These are phyloP conservation scores for Glyptemys insculpta DNA, from an alignment of 2,797 vertebrate species.

Conservation along the genomic window DNA sequence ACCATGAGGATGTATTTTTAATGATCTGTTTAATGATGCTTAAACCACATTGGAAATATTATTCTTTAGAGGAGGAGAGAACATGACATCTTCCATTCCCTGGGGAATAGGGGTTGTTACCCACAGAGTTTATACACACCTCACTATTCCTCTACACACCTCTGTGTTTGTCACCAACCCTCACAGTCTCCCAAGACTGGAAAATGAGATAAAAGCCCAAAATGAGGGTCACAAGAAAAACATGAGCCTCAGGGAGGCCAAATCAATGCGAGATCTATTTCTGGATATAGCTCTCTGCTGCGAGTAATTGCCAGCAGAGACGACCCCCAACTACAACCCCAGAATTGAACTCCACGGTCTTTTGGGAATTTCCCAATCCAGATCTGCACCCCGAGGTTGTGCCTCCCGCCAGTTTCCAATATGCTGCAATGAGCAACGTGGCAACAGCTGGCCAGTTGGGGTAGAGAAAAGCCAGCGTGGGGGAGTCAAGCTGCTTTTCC, in stretches of 20 bases:
- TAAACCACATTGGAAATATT: neutral
- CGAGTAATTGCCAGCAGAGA: neutral
- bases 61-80: neutral
- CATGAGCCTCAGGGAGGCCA: neutral
- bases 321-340: neutral
- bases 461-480: neutral
- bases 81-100: neutral
- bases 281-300: neutral
- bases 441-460: neutral
- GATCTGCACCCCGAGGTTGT: neutral
- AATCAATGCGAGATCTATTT: neutral
- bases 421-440: neutral
- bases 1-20: neutral
- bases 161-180: fast-evolving
- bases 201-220: neutral
- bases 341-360: neutral
- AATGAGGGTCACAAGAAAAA: neutral
- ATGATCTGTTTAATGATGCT: constrained; percentile 32
- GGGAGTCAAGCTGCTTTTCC: neutral
- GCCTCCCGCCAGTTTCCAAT: neutral
- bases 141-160: neutral
- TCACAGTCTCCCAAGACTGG: neutral
- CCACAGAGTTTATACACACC: neutral
- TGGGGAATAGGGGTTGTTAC: neutral
- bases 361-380: neutral